These are phyloP conservation scores for Zosterops japonicus DNA, from an alignment of 2,113 vertebrate species.

Conservation along the genomic window DNA sequence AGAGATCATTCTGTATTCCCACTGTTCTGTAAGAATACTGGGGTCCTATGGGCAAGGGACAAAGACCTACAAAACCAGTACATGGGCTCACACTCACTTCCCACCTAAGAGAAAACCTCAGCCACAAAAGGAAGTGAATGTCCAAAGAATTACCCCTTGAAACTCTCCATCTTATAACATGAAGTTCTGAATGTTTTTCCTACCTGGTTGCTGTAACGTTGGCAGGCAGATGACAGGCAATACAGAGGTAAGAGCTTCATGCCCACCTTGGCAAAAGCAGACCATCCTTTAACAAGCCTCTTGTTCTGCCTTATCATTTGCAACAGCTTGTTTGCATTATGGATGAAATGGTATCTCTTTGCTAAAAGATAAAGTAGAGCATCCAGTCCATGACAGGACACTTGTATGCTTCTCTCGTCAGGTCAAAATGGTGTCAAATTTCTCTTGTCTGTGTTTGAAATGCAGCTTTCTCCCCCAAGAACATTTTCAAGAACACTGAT, in stretches of 20 bases:
- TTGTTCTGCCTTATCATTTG: neutral
- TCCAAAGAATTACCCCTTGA: neutral
- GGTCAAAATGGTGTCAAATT: slow-evolving; percentile 11
- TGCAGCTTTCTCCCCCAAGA: neutral
- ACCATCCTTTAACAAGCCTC: neutral
- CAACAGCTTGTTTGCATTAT: neutral
- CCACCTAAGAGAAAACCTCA: neutral
- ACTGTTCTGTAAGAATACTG: neutral
- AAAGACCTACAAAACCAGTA: neutral
- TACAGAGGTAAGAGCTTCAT: neutral
- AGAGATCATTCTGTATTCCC: neutral
- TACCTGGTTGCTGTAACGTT: neutral
- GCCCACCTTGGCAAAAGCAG: neutral
- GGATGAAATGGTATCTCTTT: neutral
- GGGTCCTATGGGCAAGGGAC: neutral
- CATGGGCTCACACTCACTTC: neutral
- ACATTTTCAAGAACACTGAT: neutral
- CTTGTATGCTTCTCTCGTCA: neutral
- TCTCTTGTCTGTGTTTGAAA: slow-evolving; percentile 16
- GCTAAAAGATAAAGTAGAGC: neutral
- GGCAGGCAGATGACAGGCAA: neutral
- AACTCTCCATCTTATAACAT: neutral
- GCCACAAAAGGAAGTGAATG: neutral
- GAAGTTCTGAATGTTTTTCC: neutral
- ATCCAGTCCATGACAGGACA: neutral